Percentiles rank a stretch among this genome's conserved stretches.
Evolutionary conservation across 1,140 invertebrate genomes (phyloP).

Genomic region (Apis dorsata): DNA sequence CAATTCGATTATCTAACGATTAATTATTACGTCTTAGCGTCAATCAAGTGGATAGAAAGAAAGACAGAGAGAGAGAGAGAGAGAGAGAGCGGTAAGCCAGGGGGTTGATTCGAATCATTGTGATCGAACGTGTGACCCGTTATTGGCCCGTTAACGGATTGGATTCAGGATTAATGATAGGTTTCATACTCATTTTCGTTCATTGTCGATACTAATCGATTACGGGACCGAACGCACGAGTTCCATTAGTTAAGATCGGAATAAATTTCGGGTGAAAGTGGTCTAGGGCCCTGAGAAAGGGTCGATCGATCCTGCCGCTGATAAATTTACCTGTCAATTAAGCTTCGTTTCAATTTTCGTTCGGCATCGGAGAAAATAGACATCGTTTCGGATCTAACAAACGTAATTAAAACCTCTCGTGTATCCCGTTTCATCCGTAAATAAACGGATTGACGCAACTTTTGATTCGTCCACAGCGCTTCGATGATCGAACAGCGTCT

Average conservation of each 20-base stretch:
- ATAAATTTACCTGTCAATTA: slow-evolving; percentile 61
- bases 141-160: not conserved
- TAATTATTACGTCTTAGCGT: slow-evolving; percentile 12
- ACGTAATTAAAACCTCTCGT: slow-evolving; percentile 30
- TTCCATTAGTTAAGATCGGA: slow-evolving; percentile 47
- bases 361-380: not conserved
- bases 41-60: not conserved
- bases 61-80: not conserved
- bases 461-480: not conserved
- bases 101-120: slow-evolving; percentile 20
- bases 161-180: slow-evolving; percentile 54
- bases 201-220: slow-evolving; percentile 66
- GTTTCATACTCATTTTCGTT: slow-evolving; percentile 55
- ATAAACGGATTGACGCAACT: slow-evolving; percentile 18
- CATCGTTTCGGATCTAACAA: not conserved
- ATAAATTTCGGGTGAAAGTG: slow-evolving; percentile 58
- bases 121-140: slow-evolving; percentile 9
- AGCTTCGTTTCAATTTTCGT: slow-evolving; percentile 37
- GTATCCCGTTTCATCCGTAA: not conserved
- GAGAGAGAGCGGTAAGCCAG: not conserved
- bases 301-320: slow-evolving; percentile 43
- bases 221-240: slow-evolving; percentile 47
- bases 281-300: slow-evolving; percentile 28
- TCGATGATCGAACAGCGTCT: not conserved
- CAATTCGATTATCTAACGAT: slow-evolving; percentile 1